Evolutionary conservation across 2,888 invertebrate genomes (phyloP).

Genomic region (Drepana falcataria): DNA sequence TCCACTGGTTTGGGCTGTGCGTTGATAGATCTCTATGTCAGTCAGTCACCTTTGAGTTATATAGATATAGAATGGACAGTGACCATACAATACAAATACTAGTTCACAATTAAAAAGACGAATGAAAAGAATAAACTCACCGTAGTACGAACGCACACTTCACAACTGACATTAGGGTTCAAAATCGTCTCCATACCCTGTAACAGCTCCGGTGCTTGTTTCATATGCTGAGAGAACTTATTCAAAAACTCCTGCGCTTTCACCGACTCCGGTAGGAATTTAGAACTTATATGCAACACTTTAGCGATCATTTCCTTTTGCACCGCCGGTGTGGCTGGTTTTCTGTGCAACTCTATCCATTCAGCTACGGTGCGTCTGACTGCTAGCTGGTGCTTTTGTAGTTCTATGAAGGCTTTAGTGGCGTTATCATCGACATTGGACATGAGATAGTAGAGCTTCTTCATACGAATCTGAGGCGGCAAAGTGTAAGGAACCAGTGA

Average conservation of each 20-base stretch:
- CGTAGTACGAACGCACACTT: constrained; percentile 95
- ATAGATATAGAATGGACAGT: too few species aligned
- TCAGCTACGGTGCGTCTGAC: constrained; percentile 91
- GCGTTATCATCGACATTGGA: constrained; percentile 97
- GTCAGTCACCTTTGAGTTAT: too few species aligned
- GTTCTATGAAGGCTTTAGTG: constrained; percentile 88
- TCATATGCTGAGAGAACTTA: constrained; percentile 89
- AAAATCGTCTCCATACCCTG: constrained; percentile 92
- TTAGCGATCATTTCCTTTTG: constrained; percentile 86
- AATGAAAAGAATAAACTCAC: constrained; percentile 44
- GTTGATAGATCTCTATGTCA: too few species aligned
- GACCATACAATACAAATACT: too few species aligned
- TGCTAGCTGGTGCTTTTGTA: constrained; percentile 93
- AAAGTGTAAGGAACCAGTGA: constrained; percentile 96
- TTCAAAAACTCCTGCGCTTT: constrained; percentile 93
- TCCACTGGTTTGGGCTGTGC: too few species aligned
- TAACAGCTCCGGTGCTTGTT: constrained; percentile 83
- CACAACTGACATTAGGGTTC: constrained; percentile 93
- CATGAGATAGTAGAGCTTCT: constrained; percentile 92
- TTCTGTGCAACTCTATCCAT: constrained; percentile 90
- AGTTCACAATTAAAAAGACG: neutral
- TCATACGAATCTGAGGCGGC: constrained; percentile 92
- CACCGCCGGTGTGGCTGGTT: constrained; percentile 82
- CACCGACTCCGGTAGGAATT: constrained; percentile 93
- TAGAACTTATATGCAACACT: constrained; percentile 81